Conservation (phyloP, 2,888 invertebrate genomes). For the Caenorhabditis sulstoni region DNA sequence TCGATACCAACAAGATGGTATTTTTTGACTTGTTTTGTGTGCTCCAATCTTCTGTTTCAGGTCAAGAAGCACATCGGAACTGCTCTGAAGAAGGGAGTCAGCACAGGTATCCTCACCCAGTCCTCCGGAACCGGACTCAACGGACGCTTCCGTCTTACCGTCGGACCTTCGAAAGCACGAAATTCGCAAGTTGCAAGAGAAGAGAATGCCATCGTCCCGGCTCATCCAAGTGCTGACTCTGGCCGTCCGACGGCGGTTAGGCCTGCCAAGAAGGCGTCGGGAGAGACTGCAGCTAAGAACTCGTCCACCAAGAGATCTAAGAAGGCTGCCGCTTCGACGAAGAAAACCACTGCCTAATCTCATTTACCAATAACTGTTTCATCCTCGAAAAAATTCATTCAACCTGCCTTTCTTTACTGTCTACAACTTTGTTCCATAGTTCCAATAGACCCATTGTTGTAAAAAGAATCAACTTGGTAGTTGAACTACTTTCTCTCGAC, state of each 20-base stretch:
- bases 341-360: slow-evolving; percentile 18
- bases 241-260: too few species aligned
- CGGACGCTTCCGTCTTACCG: slow-evolving; percentile 28
- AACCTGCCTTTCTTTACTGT: too few species aligned
- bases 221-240: too few species aligned
- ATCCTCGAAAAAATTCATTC: too few species aligned
- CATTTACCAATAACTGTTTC: too few species aligned
- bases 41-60: not conserved
- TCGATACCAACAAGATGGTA: not conserved
- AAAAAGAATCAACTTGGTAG: too few species aligned
- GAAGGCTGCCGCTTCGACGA: slow-evolving; percentile 28
- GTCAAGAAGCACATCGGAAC: not conserved
- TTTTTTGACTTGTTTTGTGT: not conserved
- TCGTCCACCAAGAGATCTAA: slow-evolving; percentile 31
- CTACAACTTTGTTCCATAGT: too few species aligned
- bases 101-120: slow-evolving; percentile 12
- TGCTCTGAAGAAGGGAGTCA: slow-evolving; percentile 34
- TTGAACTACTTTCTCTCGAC: too few species aligned
- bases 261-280: slow-evolving; percentile 30
- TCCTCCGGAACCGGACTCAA: slow-evolving; percentile 15
- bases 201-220: too few species aligned
- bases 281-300: slow-evolving; percentile 23
- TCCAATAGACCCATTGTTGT: too few species aligned
- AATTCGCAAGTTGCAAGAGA: too few species aligned
- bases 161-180: too few species aligned